A percentile compares a stretch with the other conserved stretches of the same genome.
Evolutionary conservation across 2,113 vertebrate species (phyloP).

Genomic region (Neolamprologus tretocephalus): DNA sequence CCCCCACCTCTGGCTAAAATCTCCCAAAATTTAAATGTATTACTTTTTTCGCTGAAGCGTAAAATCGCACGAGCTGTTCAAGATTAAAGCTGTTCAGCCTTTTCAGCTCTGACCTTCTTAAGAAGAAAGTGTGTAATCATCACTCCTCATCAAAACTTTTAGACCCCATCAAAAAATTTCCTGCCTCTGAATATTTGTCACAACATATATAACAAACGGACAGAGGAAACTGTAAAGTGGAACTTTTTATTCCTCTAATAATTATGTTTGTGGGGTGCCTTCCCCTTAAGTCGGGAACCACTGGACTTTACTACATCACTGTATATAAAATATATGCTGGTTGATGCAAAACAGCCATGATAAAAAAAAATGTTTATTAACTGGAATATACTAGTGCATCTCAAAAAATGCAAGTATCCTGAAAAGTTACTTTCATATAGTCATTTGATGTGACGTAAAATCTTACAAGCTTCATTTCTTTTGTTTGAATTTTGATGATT

Average conservation of each 20-base stretch:
- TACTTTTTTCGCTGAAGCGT: fast-evolving
- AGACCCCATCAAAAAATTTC: not conserved
- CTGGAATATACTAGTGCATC: not conserved
- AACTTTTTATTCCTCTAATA: not conserved
- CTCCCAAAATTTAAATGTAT: not conserved
- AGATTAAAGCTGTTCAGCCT: not conserved
- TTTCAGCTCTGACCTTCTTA: not conserved
- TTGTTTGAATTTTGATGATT: not conserved
- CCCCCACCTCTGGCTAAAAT: not conserved
- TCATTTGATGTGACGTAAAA: fast-evolving
- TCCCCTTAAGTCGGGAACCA: not conserved
- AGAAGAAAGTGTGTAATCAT: not conserved
- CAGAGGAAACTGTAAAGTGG: not conserved
- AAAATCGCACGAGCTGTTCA: not conserved
- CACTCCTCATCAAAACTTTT: not conserved
- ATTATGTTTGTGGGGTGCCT: fast-evolving
- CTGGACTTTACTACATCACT: not conserved
- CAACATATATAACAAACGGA: not conserved
- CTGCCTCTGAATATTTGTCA: not conserved
- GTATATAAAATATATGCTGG: not conserved
- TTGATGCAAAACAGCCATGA: not conserved
- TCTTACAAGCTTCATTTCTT: not conserved
- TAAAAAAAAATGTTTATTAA: not conserved
- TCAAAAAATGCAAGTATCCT: not conserved
- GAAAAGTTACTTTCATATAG: not conserved